Evolutionary conservation across 2,888 invertebrate species (phyloP).

Genomic region (Chymomyza amoena): DNA sequence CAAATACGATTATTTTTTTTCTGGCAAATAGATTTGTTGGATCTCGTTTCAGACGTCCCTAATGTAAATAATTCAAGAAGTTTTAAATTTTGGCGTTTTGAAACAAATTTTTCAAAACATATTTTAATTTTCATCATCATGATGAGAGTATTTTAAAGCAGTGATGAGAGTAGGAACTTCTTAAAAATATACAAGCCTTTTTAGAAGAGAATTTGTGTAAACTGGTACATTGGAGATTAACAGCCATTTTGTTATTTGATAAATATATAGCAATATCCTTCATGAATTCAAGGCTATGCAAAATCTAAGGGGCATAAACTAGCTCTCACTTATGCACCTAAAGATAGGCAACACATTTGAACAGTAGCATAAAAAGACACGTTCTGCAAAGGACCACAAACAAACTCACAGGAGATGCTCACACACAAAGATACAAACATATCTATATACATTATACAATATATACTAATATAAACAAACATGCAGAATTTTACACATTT

Average conservation of each 20-base stretch:
- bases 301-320: not conserved
- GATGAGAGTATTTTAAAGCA: too few relatives aligned
- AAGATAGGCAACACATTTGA: not conserved
- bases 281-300: not conserved
- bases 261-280: not conserved
- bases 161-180: too few relatives aligned
- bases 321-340: not conserved
- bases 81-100: too few relatives aligned
- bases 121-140: too few relatives aligned
- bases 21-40: too few relatives aligned
- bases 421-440: not conserved
- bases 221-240: too few relatives aligned
- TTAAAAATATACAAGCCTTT: too few relatives aligned
- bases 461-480: conserved; percentile 5
- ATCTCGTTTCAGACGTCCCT: too few relatives aligned
- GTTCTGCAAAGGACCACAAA: conserved; percentile 36
- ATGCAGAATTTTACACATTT: conserved; percentile 51
- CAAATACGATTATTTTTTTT: too few relatives aligned
- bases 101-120: too few relatives aligned
- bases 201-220: too few relatives aligned
- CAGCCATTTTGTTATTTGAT: not conserved
- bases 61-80: too few relatives aligned
- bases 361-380: not conserved
- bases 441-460: not conserved
- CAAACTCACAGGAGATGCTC: conserved; percentile 18